These are phyloP conservation scores for Epinephelus malabaricus DNA, from an alignment of 2,797 vertebrate species.

Conservation along the genomic window DNA sequence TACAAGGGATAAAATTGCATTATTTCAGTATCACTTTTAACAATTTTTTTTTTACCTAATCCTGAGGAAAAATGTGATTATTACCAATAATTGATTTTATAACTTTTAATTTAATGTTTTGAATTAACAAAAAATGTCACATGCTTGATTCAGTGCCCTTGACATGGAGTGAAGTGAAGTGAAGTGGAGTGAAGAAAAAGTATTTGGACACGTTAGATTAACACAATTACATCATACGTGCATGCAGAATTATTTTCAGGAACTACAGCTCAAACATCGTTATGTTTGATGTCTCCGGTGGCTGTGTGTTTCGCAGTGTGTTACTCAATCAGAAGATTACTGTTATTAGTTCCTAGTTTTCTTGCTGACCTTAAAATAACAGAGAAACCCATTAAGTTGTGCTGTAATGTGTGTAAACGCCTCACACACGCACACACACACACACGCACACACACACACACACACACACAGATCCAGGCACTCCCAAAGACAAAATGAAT, in stretches of 20 bases:
- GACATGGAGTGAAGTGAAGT: too few species aligned
- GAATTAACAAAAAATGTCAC: not conserved
- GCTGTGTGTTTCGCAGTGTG: conserved; percentile 1
- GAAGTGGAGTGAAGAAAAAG: too few species aligned
- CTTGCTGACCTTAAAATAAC: conserved; percentile 20
- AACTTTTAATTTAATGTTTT: not conserved
- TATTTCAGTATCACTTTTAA: not conserved
- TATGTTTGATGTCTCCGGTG: not conserved
- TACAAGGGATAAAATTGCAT: too few species aligned
- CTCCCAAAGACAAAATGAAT: conserved; percentile 15
- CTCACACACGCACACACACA: not conserved
- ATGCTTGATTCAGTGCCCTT: not conserved
- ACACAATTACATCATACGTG: not conserved
- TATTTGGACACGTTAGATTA: not conserved
- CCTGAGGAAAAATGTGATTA: not conserved
- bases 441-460: not conserved
- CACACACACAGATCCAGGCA: conserved; percentile 6
- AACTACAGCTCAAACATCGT: not conserved
- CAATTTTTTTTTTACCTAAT: not conserved
- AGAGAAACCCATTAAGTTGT: not conserved
- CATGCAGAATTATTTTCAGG: not conserved
- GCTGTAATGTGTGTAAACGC: not conserved
- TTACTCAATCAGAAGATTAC: conserved; percentile 10
- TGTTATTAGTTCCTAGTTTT: not conserved
- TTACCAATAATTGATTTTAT: not conserved